Percentiles rank a stretch among this genome's conserved stretches.
phyloP scores from a whole-genome alignment of 2,113 vertebrate species.

The Bos javanicus region DNA sequence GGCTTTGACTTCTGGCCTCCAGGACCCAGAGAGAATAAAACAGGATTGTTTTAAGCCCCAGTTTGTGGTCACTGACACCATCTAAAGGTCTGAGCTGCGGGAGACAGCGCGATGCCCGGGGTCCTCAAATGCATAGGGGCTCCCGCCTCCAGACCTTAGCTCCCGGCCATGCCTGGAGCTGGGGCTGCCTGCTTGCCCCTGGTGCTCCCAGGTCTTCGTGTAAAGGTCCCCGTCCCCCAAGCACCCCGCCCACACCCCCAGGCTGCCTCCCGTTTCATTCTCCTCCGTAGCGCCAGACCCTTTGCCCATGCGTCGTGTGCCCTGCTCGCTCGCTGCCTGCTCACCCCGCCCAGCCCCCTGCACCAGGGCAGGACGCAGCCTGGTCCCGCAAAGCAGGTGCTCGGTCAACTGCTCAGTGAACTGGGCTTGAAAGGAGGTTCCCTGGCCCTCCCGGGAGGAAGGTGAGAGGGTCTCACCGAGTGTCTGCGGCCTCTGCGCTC shows the following conservation, averaged over 20 bases:
- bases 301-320: accelerated
- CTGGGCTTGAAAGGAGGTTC: background rate
- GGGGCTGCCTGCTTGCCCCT: accelerated
- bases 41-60: accelerated
- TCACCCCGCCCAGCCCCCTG: accelerated
- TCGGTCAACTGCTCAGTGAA: accelerated
- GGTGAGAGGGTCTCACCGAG: accelerated
- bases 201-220: accelerated
- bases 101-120: accelerated
- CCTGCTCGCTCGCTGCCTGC: accelerated
- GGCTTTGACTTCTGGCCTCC: accelerated
- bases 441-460: accelerated
- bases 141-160: background rate
- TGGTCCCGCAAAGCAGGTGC: accelerated
- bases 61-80: accelerated
- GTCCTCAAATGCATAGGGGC: accelerated
- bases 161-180: accelerated
- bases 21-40: accelerated
- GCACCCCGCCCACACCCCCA: accelerated
- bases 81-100: accelerated
- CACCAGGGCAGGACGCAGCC: accelerated
- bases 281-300: accelerated
- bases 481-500: accelerated
- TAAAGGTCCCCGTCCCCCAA: accelerated
- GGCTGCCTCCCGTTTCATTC: background rate